Conservation (phyloP, 2,113 vertebrate genomes). For the Sceloporus tristichus region DNA sequence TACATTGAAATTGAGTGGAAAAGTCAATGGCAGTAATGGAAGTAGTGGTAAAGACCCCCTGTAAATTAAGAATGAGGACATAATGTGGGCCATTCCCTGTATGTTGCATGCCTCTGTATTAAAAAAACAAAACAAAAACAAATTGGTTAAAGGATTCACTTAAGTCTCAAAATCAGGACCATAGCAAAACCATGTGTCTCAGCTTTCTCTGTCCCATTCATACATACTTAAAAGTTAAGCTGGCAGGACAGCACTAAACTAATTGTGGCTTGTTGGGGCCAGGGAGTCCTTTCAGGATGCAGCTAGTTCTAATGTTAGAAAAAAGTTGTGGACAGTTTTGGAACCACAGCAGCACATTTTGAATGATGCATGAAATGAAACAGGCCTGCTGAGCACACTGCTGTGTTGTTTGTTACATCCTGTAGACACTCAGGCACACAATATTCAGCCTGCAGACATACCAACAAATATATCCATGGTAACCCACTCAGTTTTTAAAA, state of each 20-base stretch:
- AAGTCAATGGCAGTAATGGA: too few relatives aligned
- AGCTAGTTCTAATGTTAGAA: slow-evolving; percentile 5
- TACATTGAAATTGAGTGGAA: too few relatives aligned
- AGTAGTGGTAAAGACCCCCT: too few relatives aligned
- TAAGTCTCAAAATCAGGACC: neutral
- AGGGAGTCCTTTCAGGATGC: slow-evolving; percentile 22
- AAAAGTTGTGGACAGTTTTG: slow-evolving; percentile 42
- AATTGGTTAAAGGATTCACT: neutral
- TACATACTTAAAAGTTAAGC: neutral
- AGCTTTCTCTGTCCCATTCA: neutral
- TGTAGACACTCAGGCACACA: slow-evolving; percentile 23
- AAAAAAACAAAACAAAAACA: neutral
- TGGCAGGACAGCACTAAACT: neutral
- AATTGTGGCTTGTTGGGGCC: neutral
- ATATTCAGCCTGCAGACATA: slow-evolving; percentile 43
- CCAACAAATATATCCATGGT: slow-evolving; percentile 32
- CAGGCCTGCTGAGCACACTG: slow-evolving; percentile 25
- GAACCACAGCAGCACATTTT: slow-evolving; percentile 38
- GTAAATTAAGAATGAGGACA: too few relatives aligned
- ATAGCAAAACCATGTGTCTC: neutral
- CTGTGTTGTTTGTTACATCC: slow-evolving; percentile 48
- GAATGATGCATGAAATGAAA: slow-evolving; percentile 47
- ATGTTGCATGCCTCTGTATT: too few relatives aligned
- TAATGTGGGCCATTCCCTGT: too few relatives aligned
- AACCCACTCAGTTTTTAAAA: slow-evolving; percentile 48